Evolutionary conservation across 2,888 invertebrate genomes (phyloP), one percentile per base, ranked within the genome.

Genomic region (Dorcus hopei): DNA sequence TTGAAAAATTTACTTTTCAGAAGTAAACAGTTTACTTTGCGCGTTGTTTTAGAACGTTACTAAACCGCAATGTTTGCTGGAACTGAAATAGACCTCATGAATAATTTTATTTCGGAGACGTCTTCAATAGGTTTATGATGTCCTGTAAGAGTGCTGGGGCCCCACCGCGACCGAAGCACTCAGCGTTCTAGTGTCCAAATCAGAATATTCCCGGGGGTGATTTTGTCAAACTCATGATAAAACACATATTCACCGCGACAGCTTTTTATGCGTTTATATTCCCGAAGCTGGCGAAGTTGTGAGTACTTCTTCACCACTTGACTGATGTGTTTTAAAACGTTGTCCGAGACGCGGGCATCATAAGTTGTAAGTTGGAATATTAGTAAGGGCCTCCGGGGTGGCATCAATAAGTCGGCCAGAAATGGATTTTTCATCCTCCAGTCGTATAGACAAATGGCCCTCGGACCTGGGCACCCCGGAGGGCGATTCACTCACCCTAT

Each of bases 371-470:
- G 67, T 67, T 63, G 70, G 72, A 74, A 76, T 76, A 76, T 76
- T 76, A 75, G 74, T 50, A 57, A 58, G 61, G 57, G 63, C 70
- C 77, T 69, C 77, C 55, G 64, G 79, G 77, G 78, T 74, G 72
- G 74, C 78, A 79, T 79, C 79, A 79, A 78, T 79, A 79, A 79
- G 79, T 78, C 78, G 71, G 69, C 73, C 74, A 79, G 78, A 80
- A 80, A 80, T 80, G 79, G 79, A 80, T 80, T 79, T 79, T 79
- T 79, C 79, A 79, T 79, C 77, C 75, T 73, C 68, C 53, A 65
- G 67, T 67, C 68, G 67, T 67, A 65, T 63, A 76, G 77, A 78
- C 75, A 77, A 77, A 77, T 77, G 76, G 76, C 74, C 72, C 70
- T 74, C 70, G 74, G 75, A 73, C 74, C 69, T 68, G 65, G 69